A percentile compares a stretch with the other conserved stretches of the same genome.
These are phyloP conservation scores for Petrocephalus schoutedeni DNA, from an alignment of 2,797 vertebrate species.

Conservation along the genomic window DNA sequence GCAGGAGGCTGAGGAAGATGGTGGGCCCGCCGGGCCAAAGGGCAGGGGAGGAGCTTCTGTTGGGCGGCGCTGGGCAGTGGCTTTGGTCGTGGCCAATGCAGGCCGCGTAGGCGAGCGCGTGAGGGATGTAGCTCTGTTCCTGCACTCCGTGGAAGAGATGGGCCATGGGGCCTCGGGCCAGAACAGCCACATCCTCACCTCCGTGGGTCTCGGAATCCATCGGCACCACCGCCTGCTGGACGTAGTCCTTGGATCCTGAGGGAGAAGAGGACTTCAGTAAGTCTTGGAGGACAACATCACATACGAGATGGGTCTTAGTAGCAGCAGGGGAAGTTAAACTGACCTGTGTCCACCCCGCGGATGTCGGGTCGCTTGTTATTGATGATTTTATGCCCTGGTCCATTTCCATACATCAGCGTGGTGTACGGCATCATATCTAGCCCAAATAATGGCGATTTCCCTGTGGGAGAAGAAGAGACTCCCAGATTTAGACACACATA, in stretches of 20 bases:
- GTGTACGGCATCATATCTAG: slow-evolving; percentile 60
- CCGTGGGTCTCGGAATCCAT: slow-evolving; percentile 59
- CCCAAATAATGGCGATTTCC: slow-evolving; percentile 64
- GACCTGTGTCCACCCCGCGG: slow-evolving; percentile 60
- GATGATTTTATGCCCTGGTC: slow-evolving; percentile 57
- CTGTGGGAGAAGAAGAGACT: slow-evolving; percentile 39
- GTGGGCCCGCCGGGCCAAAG: neutral
- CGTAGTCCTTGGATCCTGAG: slow-evolving; percentile 55
- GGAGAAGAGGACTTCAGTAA: neutral
- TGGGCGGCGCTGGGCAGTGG: slow-evolving; percentile 51
- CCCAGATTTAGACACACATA: neutral
- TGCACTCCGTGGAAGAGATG: slow-evolving; percentile 70
- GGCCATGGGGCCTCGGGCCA: slow-evolving; percentile 69
- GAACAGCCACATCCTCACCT: slow-evolving; percentile 67
- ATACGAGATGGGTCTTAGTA: neutral
- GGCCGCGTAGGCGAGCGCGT: slow-evolving; percentile 66
- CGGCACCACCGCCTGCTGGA: slow-evolving; percentile 60
- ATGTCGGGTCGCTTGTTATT: slow-evolving; percentile 59
- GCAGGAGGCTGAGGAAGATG: slow-evolving; percentile 34
- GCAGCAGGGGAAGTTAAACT: slow-evolving; percentile 26
- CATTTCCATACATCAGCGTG: slow-evolving; percentile 66
- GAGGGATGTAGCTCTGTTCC: slow-evolving; percentile 69
- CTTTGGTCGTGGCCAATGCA: slow-evolving; percentile 60
- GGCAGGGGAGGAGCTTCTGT: slow-evolving; percentile 5
- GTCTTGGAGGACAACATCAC: neutral